Conservation (phyloP, 2,113 vertebrate genomes). For the Vimba vimba region DNA sequence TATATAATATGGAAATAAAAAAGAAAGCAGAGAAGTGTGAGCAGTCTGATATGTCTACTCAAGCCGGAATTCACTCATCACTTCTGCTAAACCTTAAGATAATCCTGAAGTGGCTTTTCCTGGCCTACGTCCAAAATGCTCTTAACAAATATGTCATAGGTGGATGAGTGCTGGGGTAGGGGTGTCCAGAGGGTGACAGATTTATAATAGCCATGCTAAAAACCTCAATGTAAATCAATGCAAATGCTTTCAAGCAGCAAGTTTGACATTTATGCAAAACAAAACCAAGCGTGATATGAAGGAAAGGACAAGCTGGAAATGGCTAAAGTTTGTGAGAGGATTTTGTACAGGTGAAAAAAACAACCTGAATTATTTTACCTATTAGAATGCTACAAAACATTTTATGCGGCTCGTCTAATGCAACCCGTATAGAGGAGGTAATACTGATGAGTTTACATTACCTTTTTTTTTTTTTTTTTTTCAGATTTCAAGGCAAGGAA, state of each 20-base stretch:
- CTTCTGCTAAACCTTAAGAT: conserved; percentile 71
- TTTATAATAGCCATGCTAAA: conserved; percentile 83
- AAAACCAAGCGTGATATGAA: conserved; percentile 36
- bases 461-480: not conserved
- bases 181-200: conserved; percentile 83
- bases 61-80: conserved; percentile 72
- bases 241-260: conserved; percentile 76
- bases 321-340: not conserved
- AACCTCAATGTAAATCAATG: conserved; percentile 86
- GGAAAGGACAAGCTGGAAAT: not conserved
- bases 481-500: not conserved
- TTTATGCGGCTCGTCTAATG: not conserved
- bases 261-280: conserved; percentile 77
- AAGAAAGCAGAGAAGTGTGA: conserved; percentile 42
- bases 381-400: not conserved
- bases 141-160: conserved; percentile 85
- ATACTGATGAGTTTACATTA: not conserved
- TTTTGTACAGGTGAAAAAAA: not conserved
- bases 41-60: conserved; percentile 43
- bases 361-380: not conserved
- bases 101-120: conserved; percentile 82
- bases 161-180: conserved; percentile 87
- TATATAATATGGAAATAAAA: conserved; percentile 13
- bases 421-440: not conserved
- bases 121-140: conserved; percentile 87